These are phyloP conservation scores for Diploptera punctata DNA, from an alignment of 2,888 invertebrate genomes.

Conservation along the genomic window DNA sequence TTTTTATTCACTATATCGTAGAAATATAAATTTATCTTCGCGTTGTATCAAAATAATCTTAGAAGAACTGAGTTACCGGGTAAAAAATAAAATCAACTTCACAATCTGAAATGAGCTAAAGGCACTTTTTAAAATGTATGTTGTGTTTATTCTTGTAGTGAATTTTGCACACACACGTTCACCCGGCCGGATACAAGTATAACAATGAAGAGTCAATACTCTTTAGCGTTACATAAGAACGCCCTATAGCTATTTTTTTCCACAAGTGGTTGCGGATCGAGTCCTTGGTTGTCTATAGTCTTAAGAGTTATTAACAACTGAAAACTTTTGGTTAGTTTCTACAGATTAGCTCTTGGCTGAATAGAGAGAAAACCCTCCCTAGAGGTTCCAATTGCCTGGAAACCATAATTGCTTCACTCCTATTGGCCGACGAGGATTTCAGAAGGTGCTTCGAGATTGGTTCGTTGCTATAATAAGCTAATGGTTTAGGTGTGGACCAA, in stretches of 20 bases:
- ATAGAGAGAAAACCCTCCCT: constrained; percentile 16
- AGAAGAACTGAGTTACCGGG: neutral
- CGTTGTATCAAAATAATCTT: neutral
- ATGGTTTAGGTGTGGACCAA: constrained; percentile 29
- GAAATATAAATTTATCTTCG: constrained; percentile 7
- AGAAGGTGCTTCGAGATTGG: constrained; percentile 35
- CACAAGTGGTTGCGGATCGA: neutral
- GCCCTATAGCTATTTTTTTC: constrained; percentile 22
- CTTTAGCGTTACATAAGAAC: neutral
- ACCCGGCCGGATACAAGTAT: neutral
- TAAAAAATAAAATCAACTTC: constrained; percentile 6
- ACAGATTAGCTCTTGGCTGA: constrained; percentile 21
- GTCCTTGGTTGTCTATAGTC: neutral
- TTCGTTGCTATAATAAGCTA: constrained; percentile 35
- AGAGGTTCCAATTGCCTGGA: constrained; percentile 27
- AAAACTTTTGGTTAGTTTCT: constrained; percentile 23
- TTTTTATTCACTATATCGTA: neutral
- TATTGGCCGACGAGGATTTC: constrained; percentile 34
- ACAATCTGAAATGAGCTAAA: constrained; percentile 6
- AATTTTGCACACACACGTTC: neutral
- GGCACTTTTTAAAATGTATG: constrained; percentile 21
- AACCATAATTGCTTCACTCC: constrained; percentile 32
- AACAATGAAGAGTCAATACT: constrained; percentile 10
- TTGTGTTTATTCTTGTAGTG: constrained; percentile 11
- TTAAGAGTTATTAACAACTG: constrained; percentile 22